Base-by-base conservation (phyloP, 2,113 vertebrate species). In the Macrotus californicus region DNA sequence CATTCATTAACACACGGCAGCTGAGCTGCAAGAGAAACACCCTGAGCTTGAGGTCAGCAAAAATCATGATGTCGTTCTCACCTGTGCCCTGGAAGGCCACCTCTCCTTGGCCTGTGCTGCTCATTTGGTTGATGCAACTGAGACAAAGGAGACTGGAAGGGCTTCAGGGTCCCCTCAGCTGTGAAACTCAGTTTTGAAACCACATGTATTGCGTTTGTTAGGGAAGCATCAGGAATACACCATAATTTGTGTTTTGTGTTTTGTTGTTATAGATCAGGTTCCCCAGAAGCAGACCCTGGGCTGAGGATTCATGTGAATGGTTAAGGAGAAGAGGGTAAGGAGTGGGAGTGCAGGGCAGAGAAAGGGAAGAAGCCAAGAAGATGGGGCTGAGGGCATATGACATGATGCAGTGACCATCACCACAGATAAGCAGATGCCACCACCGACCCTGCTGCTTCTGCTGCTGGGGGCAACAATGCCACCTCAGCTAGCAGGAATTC, bases 391-490 rank as follows among this genome's bases (percentile, higher is more conserved):
- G 46, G 36, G 46, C 82, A 76, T 5, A 34, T 56, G 43, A 64
- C 11, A 39, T 29, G 69, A 31, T 22, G 12, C 64, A 24, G 13
- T 29, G 48, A 48, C 46, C 39, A 24, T n/a, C 11, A 2, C 7
- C 9, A 14, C 46, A 50, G 36, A 69, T 8, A 46, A 41, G 12
- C 46, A 93, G 69, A 24, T 67, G 18, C 39, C 34, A 77, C 69
- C 41, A 48, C 21, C 41, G 16, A 4, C 26, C 59, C 14, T 41
- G 75, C 11, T 73, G 48, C 11, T 34, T 87, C 54, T 77, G 77
- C 1, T 61, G 41, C 19, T 36, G 18, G 64, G 34, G 6, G 0
- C 6, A 21, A 7, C 6, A 6, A 43, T 5, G 36, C 0, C 19
- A 19, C 34, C 16, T 41, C 6, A 7, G 79, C 34, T 48, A 89